Evolutionary conservation across 2,113 vertebrate genomes (phyloP).

Genomic region (Phoxinus phoxinus): DNA sequence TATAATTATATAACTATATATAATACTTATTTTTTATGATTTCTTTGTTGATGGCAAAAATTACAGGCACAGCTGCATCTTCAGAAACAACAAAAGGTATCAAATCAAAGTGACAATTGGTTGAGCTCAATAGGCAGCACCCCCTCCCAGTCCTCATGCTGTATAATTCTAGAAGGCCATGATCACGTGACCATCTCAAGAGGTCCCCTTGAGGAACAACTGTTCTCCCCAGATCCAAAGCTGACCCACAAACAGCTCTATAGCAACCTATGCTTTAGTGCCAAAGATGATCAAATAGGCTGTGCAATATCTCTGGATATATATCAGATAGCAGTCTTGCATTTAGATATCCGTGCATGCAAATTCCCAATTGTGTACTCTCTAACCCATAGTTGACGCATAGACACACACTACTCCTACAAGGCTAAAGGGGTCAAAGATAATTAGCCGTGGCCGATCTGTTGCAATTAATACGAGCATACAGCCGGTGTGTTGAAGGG

Average conservation of each 20-base stretch:
- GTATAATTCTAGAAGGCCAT: conserved; percentile 24
- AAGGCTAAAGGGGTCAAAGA: conserved; percentile 48
- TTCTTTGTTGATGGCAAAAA: neutral
- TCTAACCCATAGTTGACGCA: neutral
- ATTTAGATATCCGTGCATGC: neutral
- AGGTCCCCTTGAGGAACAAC: conserved; percentile 27
- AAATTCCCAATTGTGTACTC: neutral
- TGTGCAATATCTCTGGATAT: neutral
- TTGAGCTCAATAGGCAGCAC: conserved; percentile 12
- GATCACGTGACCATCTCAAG: conserved; percentile 31
- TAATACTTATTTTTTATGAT: neutral
- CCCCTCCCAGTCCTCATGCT: neutral
- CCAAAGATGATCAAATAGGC: neutral
- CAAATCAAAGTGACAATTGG: conserved; percentile 22
- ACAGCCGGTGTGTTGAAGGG: conserved; percentile 63
- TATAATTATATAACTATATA: no score
- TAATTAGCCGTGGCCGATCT: conserved; percentile 61
- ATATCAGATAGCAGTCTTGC: neutral
- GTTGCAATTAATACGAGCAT: conserved; percentile 71
- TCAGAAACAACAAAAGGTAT: neutral
- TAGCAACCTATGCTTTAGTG: neutral
- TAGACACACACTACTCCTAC: neutral
- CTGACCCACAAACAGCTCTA: conserved; percentile 13
- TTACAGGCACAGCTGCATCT: neutral
- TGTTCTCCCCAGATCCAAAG: conserved; percentile 25